A percentile compares a stretch with the other conserved stretches of the same genome.
Evolutionary conservation across 2,113 vertebrate genomes (phyloP).

Genomic region (Callocephalon fimbriatum): DNA sequence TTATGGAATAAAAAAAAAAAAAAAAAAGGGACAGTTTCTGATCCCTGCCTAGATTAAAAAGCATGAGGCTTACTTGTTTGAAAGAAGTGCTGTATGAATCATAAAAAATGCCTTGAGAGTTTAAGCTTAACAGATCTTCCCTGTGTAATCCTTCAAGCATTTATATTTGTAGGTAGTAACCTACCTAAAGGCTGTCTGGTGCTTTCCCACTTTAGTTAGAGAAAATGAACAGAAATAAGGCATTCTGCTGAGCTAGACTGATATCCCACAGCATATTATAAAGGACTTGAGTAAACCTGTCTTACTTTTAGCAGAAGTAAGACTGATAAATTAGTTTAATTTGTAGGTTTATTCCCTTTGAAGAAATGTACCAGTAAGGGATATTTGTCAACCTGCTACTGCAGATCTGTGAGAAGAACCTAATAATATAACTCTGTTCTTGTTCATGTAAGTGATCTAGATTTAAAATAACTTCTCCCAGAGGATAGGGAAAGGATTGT

Average conservation of each 20-base stretch:
- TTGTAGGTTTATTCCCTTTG: not conserved
- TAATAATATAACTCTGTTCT: constrained; percentile 6
- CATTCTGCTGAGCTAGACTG: not conserved
- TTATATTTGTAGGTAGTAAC: not conserved
- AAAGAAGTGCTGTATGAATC: not conserved
- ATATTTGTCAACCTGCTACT: not conserved
- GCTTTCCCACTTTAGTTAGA: not conserved
- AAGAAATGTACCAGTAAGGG: not conserved
- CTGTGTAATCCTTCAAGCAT: not conserved
- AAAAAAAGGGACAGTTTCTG: not conserved
- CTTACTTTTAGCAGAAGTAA: not conserved
- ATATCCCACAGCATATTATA: not conserved
- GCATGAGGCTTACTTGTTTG: not conserved
- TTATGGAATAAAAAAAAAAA: not conserved
- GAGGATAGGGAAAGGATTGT: not conserved
- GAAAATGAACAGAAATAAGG: not conserved
- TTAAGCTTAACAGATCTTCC: not conserved
- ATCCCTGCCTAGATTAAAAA: not conserved
- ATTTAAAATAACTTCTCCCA: constrained; percentile 44
- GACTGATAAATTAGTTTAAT: not conserved
- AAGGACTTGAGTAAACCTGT: not conserved
- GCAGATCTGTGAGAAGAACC: not conserved
- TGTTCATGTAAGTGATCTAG: constrained; percentile 13
- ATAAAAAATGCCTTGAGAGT: not conserved
- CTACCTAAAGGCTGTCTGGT: not conserved